phyloP scores from a whole-genome alignment of 1,140 invertebrate genomes.

The Bombus pascuorum region DNA sequence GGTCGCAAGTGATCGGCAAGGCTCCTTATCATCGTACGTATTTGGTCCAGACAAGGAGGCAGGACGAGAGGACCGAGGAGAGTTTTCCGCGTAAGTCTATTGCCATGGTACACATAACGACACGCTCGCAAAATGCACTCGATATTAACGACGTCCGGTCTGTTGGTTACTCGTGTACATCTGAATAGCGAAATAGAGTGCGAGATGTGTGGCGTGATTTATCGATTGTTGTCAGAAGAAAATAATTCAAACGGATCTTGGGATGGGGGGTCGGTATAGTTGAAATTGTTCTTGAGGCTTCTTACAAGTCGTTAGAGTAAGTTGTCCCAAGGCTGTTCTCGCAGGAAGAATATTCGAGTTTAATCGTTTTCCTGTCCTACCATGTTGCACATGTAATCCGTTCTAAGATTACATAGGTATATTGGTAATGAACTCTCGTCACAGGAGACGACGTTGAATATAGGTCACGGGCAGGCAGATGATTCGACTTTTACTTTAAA shows the following conservation, averaged over 20 bases:
- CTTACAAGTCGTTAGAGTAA: background rate
- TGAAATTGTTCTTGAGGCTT: background rate
- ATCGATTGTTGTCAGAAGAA: background rate
- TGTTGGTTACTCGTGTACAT: conserved; percentile 7
- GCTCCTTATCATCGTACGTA: conserved; percentile 32
- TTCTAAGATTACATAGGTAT: background rate
- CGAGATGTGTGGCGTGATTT: conserved; percentile 16
- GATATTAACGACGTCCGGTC: conserved; percentile 47
- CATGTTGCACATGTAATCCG: background rate
- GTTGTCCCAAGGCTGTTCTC: background rate
- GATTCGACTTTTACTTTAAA: background rate
- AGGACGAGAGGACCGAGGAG: conserved; percentile 43
- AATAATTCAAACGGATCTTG: background rate
- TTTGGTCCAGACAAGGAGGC: conserved; percentile 47
- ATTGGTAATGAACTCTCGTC: background rate
- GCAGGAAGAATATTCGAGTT: background rate
- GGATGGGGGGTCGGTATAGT: background rate
- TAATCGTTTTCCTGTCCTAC: background rate
- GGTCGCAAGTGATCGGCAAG: conserved; percentile 61
- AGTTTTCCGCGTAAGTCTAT: conserved; percentile 54
- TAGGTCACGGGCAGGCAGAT: background rate
- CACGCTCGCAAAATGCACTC: conserved; percentile 5
- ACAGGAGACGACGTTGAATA: background rate
- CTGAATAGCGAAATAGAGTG: conserved; percentile 3
- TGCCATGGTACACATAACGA: background rate